Evolutionary conservation across 2,888 invertebrate genomes (phyloP).

Genomic region (Melangyna quadrimaculata): DNA sequence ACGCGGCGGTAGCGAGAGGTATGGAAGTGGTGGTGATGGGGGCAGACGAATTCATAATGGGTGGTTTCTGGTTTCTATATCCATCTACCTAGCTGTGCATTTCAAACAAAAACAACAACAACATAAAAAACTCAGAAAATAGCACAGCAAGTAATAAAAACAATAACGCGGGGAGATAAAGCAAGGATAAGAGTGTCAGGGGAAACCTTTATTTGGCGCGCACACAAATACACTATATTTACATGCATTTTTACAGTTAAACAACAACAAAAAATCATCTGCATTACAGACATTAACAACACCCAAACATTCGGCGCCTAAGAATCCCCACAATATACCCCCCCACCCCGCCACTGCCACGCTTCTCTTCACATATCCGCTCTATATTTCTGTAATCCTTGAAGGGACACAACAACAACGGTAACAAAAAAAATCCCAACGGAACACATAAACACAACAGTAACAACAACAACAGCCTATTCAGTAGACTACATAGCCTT

Average conservation of each 20-base stretch:
- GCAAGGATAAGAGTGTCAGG: not conserved
- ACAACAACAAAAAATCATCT: constrained; percentile 48
- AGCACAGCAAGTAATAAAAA: constrained; percentile 57
- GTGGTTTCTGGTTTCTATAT: constrained; percentile 13
- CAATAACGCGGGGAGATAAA: not conserved
- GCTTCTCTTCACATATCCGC: not conserved
- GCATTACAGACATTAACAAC: constrained; percentile 66
- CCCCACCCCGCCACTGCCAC: not conserved
- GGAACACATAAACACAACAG: not conserved
- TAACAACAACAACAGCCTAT: not conserved
- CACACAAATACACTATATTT: constrained; percentile 44
- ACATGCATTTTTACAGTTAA: constrained; percentile 3
- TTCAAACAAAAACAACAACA: too few species aligned
- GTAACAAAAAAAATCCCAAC: constrained; percentile 5
- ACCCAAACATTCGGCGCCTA: constrained; percentile 70
- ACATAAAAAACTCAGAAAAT: constrained; percentile 8
- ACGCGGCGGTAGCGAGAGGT: not conserved
- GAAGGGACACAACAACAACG: constrained; percentile 12
- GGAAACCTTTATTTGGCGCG: constrained; percentile 9
- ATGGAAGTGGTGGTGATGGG: not conserved
- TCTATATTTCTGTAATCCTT: constrained; percentile 50
- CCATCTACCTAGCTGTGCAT: not conserved
- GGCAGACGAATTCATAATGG: constrained; percentile 40
- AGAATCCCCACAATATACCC: not conserved
- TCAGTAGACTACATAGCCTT: constrained; percentile 63